These are phyloP conservation scores for Neoascia interrupta DNA, from an alignment of 2,888 invertebrate species.

Conservation along the genomic window DNA sequence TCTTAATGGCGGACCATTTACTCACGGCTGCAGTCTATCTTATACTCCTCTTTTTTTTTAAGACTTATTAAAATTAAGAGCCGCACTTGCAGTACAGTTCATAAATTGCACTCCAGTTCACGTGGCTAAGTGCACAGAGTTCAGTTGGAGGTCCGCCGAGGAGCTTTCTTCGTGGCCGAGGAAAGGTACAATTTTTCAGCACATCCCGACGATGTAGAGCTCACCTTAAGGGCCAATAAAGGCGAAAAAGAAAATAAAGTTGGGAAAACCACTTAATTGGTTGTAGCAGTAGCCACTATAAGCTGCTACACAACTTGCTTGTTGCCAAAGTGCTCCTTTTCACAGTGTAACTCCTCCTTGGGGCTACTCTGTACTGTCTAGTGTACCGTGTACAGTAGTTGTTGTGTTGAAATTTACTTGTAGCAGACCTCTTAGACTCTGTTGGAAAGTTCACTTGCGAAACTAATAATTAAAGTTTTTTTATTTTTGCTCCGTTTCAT, in stretches of 20 bases:
- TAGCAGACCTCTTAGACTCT: slow-evolving; percentile 37
- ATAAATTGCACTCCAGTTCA: slow-evolving; percentile 45
- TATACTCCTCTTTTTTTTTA: slow-evolving; percentile 13
- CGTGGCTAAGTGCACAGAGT: slow-evolving; percentile 36
- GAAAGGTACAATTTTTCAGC: no score
- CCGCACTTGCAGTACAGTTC: slow-evolving; percentile 46
- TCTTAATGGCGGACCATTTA: slow-evolving; percentile 16
- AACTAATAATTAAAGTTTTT: slow-evolving; percentile 59
- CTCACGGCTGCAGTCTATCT: background rate
- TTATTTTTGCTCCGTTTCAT: background rate
- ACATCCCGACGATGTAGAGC: slow-evolving; percentile 9
- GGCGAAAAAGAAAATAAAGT: slow-evolving; percentile 54
- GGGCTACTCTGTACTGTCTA: slow-evolving; percentile 8
- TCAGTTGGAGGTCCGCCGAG: slow-evolving; percentile 7
- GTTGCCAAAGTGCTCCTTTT: slow-evolving; percentile 34
- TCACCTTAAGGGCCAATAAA: slow-evolving; percentile 62
- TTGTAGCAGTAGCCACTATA: slow-evolving; percentile 39
- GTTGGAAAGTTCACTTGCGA: slow-evolving; percentile 55
- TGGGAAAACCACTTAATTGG: slow-evolving; percentile 66
- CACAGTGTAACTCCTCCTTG: slow-evolving; percentile 18
- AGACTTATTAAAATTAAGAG: slow-evolving; percentile 63
- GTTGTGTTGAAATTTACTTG: slow-evolving; percentile 48
- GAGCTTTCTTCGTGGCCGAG: no score
- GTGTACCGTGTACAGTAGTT: slow-evolving; percentile 28
- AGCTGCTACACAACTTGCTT: slow-evolving; percentile 23